A percentile compares a stretch with the other conserved stretches of the same genome.
phyloP scores from a whole-genome alignment of 2,113 vertebrate genomes.

The Mormyrus iriodes region DNA sequence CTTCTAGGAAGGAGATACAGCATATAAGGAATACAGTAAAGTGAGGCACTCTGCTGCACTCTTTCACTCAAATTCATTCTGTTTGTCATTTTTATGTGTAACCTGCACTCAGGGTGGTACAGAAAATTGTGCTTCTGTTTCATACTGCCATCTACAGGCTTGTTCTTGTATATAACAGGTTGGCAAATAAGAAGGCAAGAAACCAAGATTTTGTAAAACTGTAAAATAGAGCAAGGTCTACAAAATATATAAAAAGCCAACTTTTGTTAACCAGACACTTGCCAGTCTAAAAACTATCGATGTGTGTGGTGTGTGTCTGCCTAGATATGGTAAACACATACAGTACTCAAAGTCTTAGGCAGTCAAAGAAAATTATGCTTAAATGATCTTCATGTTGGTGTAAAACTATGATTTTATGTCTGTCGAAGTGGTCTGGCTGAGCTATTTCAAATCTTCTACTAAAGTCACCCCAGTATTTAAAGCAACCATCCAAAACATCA shows the following conservation, averaged over 20 bases:
- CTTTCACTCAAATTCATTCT: conserved; percentile 28
- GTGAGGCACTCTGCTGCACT: conserved; percentile 19
- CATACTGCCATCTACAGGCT: conserved; percentile 49
- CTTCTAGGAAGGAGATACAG: conserved; percentile 57
- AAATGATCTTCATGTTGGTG: background rate
- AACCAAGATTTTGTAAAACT: background rate
- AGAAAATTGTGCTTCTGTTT: conserved; percentile 17
- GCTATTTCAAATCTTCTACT: background rate
- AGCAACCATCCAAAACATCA: background rate
- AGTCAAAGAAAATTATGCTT: background rate
- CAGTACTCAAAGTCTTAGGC: background rate
- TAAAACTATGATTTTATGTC: background rate
- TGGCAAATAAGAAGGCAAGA: background rate
- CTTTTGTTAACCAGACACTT: background rate
- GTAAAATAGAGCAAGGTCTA: background rate
- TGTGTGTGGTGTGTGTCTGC: background rate
- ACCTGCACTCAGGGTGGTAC: background rate
- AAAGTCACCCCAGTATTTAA: background rate
- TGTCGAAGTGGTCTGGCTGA: background rate
- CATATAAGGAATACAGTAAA: conserved; percentile 11
- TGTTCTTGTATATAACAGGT: background rate
- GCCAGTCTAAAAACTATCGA: background rate
- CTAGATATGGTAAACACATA: background rate
- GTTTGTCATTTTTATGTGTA: background rate
- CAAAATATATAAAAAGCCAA: background rate